These are phyloP conservation scores for Bubo scandiacus DNA, from an alignment of 2,113 vertebrate species.

Conservation along the genomic window DNA sequence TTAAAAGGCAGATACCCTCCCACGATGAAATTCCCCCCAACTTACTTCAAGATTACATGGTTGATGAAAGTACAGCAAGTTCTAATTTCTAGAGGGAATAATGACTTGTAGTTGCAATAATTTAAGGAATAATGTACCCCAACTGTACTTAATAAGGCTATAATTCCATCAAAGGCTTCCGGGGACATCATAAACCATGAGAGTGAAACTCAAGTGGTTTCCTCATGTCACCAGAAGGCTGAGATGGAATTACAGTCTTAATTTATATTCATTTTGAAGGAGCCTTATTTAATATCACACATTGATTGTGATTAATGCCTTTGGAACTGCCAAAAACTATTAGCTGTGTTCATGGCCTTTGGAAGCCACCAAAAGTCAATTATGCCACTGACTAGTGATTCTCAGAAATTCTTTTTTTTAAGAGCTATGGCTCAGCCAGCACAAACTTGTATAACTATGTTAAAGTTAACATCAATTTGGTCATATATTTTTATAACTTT, in stretches of 20 bases:
- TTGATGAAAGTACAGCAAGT: slow-evolving; percentile 47
- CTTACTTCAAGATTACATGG: slow-evolving; percentile 32
- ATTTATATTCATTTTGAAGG: slow-evolving; percentile 55
- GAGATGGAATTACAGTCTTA: slow-evolving; percentile 41
- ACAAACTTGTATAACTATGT: neutral
- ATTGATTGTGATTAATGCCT: slow-evolving; percentile 45
- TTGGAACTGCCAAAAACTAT: slow-evolving; percentile 38
- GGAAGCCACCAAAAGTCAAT: slow-evolving; percentile 38
- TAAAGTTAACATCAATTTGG: neutral
- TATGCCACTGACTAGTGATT: neutral
- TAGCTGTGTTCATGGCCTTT: slow-evolving; percentile 25
- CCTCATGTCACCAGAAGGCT: slow-evolving; percentile 48
- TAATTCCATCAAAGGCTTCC: slow-evolving; percentile 58
- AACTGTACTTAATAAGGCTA: slow-evolving; percentile 49
- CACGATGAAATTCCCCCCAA: neutral
- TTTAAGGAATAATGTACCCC: slow-evolving; percentile 64
- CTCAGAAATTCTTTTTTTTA: neutral
- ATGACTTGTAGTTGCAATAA: slow-evolving; percentile 54
- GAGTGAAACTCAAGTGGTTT: slow-evolving; percentile 34
- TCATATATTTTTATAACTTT: neutral
- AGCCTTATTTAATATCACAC: slow-evolving; percentile 56
- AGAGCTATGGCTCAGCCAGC: neutral
- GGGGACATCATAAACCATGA: slow-evolving; percentile 40
- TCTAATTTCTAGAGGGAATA: slow-evolving; percentile 58
- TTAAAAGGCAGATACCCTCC: slow-evolving; percentile 32